Evolutionary conservation across 1,140 invertebrate species (phyloP).

Genomic region (Drosophila setifemur): DNA sequence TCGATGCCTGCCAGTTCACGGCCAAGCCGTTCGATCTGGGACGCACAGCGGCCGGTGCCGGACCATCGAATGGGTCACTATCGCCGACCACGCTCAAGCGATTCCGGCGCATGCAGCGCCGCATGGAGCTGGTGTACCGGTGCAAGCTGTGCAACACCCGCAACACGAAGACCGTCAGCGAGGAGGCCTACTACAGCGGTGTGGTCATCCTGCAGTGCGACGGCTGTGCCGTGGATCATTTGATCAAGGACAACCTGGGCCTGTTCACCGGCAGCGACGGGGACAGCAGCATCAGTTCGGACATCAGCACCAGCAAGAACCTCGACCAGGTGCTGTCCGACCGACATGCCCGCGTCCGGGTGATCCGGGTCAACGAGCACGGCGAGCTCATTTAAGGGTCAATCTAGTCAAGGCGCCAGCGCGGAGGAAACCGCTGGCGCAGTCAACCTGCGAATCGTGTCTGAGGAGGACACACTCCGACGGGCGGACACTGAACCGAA

Average conservation of each 20-base stretch:
- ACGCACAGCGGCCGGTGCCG: neutral
- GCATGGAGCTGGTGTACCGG: slow-evolving; percentile 89
- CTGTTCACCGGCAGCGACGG: slow-evolving; percentile 89
- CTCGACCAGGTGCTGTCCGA: slow-evolving; percentile 92
- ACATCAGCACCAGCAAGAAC: slow-evolving; percentile 87
- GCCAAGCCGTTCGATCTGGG: slow-evolving; percentile 55
- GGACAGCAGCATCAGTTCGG: slow-evolving; percentile 86
- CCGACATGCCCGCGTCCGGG: slow-evolving; percentile 87
- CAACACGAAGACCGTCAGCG: slow-evolving; percentile 91
- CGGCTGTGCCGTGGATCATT: slow-evolving; percentile 92
- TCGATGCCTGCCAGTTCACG: slow-evolving; percentile 69
- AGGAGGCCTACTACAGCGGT: slow-evolving; percentile 92
- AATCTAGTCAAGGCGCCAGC: slow-evolving; percentile 52
- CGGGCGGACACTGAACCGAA: slow-evolving; percentile 6
- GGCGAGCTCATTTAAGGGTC: slow-evolving; percentile 78
- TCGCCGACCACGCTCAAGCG: slow-evolving; percentile 71
- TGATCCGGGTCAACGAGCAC: slow-evolving; percentile 80
- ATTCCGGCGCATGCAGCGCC: slow-evolving; percentile 83
- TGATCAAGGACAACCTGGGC: slow-evolving; percentile 95
- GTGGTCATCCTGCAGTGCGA: slow-evolving; percentile 94
- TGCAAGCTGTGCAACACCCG: slow-evolving; percentile 93
- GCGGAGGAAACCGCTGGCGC: slow-evolving; percentile 5
- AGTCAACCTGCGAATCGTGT: slow-evolving; percentile 33
- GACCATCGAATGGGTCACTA: slow-evolving; percentile 44
- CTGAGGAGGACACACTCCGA: slow-evolving; percentile 24